Base-by-base conservation (phyloP, 2,113 vertebrate genomes). In the Lampris megalopsis region DNA sequence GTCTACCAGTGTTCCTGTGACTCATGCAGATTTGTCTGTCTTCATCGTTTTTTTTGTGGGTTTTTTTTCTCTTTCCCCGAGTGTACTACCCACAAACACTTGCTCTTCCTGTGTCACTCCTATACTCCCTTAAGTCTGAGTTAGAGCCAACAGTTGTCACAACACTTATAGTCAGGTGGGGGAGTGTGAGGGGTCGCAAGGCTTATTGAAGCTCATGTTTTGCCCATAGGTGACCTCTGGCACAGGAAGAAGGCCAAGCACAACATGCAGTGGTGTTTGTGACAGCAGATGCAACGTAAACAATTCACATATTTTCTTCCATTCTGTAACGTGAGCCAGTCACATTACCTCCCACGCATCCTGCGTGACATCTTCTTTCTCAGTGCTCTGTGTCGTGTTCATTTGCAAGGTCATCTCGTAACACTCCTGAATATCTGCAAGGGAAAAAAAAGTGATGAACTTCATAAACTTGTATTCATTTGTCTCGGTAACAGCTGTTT, bases 391-490 rank as follows among this genome's bases (percentile, higher is more conserved):
- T 52, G 84, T 83, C 42, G 87, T 63, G 76, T 92, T 94, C 64
- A 92, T 89, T 60, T 92, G 91, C 89, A 95, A 90, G 83, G 94
- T 94, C 87, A 94, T 90, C 86, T 95, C 93, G 85, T 95, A 95
- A 89, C 93, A 95, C 88, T 94, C 93, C 83, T 95, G 94, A 88
- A 94, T 95, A 90, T 95, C 93, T 95, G 90, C 49, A 76, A 91
- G 80, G 74, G 69, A 80, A 77, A 76, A 50, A 64, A 6, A 56
- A 71, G 48, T 50, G 38, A 63, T 81, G 54, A 84, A 76, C 62
- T 38, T 13, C 53, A 79, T 73, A 8, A 80, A 60, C 6, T 40
- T 38, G 49, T 79, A 47, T 63, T 47, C 10, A 50, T 49, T 61
- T 40, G 11, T 69, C 48, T 57, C 13, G 38, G 9, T 47, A 9